A percentile compares a stretch with the other conserved stretches of the same genome.
phyloP scores from a whole-genome alignment of 2,113 vertebrate species.

The Ramphastos sulfuratus region DNA sequence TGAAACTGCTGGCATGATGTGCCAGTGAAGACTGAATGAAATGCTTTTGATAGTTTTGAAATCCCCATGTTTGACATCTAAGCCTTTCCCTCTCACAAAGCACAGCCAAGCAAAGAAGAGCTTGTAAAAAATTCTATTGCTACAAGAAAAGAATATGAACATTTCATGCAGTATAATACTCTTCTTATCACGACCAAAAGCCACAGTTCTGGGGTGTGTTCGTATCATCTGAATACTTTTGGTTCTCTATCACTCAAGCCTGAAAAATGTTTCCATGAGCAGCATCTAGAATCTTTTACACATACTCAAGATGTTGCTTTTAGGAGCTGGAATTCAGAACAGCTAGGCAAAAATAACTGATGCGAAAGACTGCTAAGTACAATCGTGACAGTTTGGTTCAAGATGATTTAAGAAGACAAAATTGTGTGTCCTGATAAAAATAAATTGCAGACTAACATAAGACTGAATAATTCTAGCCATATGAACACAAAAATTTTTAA shows the following conservation, averaged over 20 bases:
- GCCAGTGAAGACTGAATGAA: not conserved
- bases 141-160: not conserved
- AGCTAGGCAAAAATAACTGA: not conserved
- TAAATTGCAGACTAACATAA: not conserved
- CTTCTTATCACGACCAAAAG: not conserved
- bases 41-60: not conserved
- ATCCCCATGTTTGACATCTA: not conserved
- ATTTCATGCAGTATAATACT: not conserved
- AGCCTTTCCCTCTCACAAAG: not conserved
- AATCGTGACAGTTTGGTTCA: not conserved
- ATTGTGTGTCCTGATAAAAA: not conserved
- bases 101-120: not conserved
- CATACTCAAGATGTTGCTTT: not conserved
- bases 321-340: not conserved
- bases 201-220: not conserved
- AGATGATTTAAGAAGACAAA: not conserved
- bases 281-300: not conserved
- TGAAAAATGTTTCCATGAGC: not conserved
- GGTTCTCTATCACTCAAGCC: not conserved
- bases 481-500: slow-evolving; percentile 1
- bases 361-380: not conserved
- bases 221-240: not conserved
- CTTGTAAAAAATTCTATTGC: not conserved
- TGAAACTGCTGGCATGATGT: not conserved
- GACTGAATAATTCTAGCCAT: not conserved